Base-by-base conservation (phyloP, 2,888 invertebrate species). In the Caenorhabditis parvicauda region DNA sequence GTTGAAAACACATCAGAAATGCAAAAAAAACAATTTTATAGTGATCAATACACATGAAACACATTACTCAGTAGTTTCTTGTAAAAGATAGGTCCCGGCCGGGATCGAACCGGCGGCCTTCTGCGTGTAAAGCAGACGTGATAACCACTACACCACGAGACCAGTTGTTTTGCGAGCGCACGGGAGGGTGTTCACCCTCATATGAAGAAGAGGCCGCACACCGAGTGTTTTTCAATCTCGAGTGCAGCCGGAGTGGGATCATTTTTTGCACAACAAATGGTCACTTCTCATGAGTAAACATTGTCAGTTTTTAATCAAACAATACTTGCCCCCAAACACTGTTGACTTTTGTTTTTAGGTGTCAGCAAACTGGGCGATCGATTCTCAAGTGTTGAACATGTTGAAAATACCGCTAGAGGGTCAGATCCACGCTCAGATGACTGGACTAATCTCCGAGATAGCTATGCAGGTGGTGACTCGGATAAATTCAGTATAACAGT, bases 381-480 rank as follows among this genome's bases (percentile, higher is more conserved):
- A 76, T 41, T 75, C 74, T 0, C 65, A 70, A 22, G 57, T 74
- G 37, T 49, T 77, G 47, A 55, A 61, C 6, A 52, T 75, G 49
- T 54, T 77, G 12, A 65, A 70, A 42, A 59, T 77, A 12, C 76
- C 77, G 9, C 62, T 77, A 17, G 24, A 62, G 35, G 77, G 77
- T 6, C 58, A 67, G 35, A 76, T 75, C 21, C 49, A 62, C n/a
- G 70, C 74, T 19, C 70, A 70, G 32, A 72, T 77, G 70, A 74
- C 69, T 1, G 77, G 77, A 3, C 43, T 77, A 29, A 70, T 71
- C 9, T 75, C 75, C 2, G 74, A 75, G 32, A 70, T 77, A 41
- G 74, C 73, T 1, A 70, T 77, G 62, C 64, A 73, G 58, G 72
- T 77, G 12, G 14, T 25, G 22, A 25, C n/a, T n/a, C n/a, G 27